These are phyloP conservation scores for Solenopsis fugax DNA, from an alignment of 1,140 invertebrate genomes.

Conservation along the genomic window DNA sequence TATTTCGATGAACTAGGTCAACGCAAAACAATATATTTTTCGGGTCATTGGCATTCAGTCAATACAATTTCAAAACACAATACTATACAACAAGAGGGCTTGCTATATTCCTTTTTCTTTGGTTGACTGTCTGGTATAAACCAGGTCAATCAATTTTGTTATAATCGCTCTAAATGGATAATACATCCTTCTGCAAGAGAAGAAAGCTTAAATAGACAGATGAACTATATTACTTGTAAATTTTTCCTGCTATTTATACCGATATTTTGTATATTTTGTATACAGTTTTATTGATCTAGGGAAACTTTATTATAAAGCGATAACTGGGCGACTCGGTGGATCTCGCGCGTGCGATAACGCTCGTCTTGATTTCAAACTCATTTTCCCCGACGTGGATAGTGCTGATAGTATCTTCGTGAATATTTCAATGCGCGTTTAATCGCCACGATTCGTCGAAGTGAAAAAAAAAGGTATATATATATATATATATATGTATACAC, in stretches of 20 bases:
- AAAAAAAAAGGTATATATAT: slow-evolving; percentile 40
- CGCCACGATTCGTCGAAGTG: slow-evolving; percentile 2
- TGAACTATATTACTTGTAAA: background rate
- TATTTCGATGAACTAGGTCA: slow-evolving; percentile 40
- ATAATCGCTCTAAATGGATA: slow-evolving; percentile 21
- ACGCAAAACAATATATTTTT: slow-evolving; percentile 35
- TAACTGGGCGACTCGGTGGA: background rate
- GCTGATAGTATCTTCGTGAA: slow-evolving; percentile 54
- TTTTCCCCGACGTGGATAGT: slow-evolving; percentile 23
- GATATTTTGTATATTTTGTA: background rate
- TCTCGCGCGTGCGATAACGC: background rate
- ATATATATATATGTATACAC: background rate
- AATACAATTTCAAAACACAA: slow-evolving; percentile 44
- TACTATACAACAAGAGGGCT: background rate
- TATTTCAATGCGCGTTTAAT: slow-evolving; percentile 63
- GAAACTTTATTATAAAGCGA: background rate
- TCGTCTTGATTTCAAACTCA: slow-evolving; percentile 61
- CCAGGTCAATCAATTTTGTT: slow-evolving; percentile 14
- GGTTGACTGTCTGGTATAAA: background rate
- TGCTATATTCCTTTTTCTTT: slow-evolving; percentile 21
- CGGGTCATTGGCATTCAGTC: slow-evolving; percentile 32
- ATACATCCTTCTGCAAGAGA: background rate
- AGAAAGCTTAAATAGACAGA: background rate
- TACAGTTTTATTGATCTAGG: slow-evolving; percentile 24
- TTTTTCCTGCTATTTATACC: background rate